Evolutionary conservation across 1,140 invertebrate species (phyloP).

Genomic region (Eriosoma lanigerum): DNA sequence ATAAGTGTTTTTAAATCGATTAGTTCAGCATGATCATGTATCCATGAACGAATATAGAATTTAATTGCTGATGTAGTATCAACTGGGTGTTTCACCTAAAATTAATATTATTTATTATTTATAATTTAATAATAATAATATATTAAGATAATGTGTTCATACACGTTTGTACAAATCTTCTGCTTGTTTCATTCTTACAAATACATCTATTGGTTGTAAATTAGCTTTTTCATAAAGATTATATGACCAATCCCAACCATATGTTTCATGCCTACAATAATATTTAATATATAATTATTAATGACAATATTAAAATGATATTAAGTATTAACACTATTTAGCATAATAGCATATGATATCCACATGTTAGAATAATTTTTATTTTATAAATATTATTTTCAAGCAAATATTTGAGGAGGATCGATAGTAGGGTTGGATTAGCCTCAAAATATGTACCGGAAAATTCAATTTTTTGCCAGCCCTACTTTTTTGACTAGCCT

Average conservation of each 20-base stretch:
- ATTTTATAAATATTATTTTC: too few species aligned
- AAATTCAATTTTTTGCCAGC: too few species aligned
- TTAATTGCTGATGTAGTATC: constrained; percentile 25
- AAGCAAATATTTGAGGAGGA: too few species aligned
- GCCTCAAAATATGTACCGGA: too few species aligned
- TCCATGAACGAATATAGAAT: constrained; percentile 39
- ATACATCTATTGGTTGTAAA: constrained; percentile 60
- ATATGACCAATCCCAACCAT: constrained; percentile 64
- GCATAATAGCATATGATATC: too few species aligned
- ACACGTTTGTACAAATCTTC: constrained; percentile 55
- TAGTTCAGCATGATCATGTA: constrained; percentile 27
- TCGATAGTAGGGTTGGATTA: too few species aligned
- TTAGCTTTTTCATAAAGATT: constrained; percentile 65
- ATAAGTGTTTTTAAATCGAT: constrained; percentile 41
- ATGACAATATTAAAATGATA: too few species aligned
- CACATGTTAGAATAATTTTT: too few species aligned
- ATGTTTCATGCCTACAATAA: constrained; percentile 26
- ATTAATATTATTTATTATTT: not conserved
- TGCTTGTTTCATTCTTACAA: constrained; percentile 59
- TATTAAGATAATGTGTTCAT: not conserved
- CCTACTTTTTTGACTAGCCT: too few species aligned
- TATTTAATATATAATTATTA: not conserved
- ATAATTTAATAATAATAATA: not conserved
- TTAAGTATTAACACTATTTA: too few species aligned
- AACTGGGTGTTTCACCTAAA: constrained; percentile 47